phyloP scores from a whole-genome alignment of 2,113 vertebrate species.

The Bos indicus region DNA sequence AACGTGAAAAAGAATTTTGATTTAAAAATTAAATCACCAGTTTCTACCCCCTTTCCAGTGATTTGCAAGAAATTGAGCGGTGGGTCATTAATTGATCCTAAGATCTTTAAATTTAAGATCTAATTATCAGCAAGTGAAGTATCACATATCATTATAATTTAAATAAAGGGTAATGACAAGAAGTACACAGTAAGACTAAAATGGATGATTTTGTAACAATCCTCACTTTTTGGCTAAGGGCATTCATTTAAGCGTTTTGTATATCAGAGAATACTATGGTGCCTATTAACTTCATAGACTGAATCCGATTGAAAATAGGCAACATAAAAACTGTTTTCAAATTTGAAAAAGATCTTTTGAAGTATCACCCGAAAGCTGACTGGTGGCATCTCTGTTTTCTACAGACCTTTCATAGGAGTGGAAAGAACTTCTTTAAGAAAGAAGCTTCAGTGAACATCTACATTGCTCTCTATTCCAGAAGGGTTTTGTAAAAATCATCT shows the following conservation, averaged over 20 bases:
- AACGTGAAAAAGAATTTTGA: not conserved
- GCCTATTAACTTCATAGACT: not conserved
- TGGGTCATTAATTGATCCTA: not conserved
- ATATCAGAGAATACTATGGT: not conserved
- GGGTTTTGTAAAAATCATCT: not conserved
- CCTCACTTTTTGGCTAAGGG: not conserved
- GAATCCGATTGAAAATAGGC: not conserved
- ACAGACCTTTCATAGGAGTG: not conserved
- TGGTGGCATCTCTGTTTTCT: not conserved
- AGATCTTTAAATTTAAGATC: constrained; percentile 7
- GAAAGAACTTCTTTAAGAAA: not conserved
- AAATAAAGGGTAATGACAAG: not conserved
- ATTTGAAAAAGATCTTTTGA: not conserved
- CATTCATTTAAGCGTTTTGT: not conserved
- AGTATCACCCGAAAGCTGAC: not conserved
- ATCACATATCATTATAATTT: not conserved
- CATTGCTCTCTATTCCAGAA: not conserved
- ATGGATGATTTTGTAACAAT: not conserved
- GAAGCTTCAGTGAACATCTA: not conserved
- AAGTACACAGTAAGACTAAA: not conserved
- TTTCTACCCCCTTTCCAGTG: not conserved
- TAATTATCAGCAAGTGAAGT: constrained; percentile 7
- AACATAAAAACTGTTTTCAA: not conserved
- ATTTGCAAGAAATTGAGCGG: not conserved
- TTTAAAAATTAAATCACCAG: constrained; percentile 11